Conservation (phyloP, 2,113 vertebrate genomes). For the Zosterops japonicus region DNA sequence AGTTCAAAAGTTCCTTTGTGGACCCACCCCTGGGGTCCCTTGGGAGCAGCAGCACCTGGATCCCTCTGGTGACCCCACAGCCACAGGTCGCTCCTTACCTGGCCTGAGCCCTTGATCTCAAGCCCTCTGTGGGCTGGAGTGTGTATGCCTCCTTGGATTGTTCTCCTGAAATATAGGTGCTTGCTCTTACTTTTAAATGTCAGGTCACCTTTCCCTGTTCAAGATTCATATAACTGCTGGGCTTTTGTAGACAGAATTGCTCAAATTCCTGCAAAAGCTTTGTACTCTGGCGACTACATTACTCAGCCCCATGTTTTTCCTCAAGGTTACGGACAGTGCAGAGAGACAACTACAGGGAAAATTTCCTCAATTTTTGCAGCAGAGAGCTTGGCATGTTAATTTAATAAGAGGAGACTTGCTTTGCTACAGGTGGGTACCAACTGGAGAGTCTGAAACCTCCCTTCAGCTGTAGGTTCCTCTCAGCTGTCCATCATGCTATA, state of each 20-base stretch:
- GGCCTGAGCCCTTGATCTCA: rapidly evolving
- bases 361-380: not conserved
- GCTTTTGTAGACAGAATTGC: not conserved
- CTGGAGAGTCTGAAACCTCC: not conserved
- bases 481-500: rapidly evolving
- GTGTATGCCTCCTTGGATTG: not conserved
- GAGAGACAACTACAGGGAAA: not conserved
- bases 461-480: not conserved
- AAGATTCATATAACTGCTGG: not conserved
- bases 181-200: not conserved
- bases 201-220: not conserved
- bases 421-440: not conserved
- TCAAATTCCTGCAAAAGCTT: not conserved
- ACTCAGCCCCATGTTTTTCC: rapidly evolving
- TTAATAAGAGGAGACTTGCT: not conserved
- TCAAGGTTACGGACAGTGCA: not conserved
- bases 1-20: not conserved
- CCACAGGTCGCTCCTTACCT: rapidly evolving
- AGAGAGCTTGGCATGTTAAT: not conserved
- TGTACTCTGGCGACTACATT: rapidly evolving
- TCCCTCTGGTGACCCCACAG: rapidly evolving
- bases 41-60: no score
- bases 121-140: not conserved
- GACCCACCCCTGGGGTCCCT: rapidly evolving
- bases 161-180: not conserved